Conservation (phyloP, 2,888 invertebrate genomes). For the Trachelus troglodyta region DNA sequence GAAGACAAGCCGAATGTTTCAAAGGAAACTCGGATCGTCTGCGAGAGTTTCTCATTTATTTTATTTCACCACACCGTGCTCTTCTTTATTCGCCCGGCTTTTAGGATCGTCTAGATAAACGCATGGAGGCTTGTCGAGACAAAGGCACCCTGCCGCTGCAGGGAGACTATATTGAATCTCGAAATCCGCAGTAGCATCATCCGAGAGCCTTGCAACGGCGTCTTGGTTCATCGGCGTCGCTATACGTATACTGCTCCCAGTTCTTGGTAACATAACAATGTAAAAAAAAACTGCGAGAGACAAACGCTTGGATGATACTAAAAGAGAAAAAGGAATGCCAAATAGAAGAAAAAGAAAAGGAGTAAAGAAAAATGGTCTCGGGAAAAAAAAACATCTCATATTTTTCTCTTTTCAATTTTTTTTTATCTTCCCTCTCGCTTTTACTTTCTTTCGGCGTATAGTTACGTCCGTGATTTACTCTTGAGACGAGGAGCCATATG, state of each 20-base stretch:
- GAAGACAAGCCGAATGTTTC: not conserved
- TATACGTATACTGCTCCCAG: not conserved
- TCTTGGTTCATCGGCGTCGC: not conserved
- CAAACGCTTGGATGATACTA: not conserved
- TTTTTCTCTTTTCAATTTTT: not conserved
- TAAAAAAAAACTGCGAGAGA: not conserved
- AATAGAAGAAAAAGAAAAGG: not conserved
- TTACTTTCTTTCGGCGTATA: not conserved
- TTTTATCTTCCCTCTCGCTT: not conserved
- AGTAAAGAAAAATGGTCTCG: not conserved
- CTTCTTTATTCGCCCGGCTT: not conserved
- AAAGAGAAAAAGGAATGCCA: not conserved
- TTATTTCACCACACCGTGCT: not conserved
- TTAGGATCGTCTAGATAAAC: slow-evolving; percentile 20
- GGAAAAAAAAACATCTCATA: not conserved
- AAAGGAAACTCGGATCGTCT: not conserved
- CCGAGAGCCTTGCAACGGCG: not conserved
- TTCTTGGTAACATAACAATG: not conserved
- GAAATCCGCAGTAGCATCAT: slow-evolving; percentile 1
- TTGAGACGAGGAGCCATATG: not conserved
- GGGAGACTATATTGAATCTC: slow-evolving; percentile 8
- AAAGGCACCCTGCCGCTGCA: slow-evolving; percentile 21
- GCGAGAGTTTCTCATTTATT: not conserved
- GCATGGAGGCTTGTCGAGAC: slow-evolving; percentile 16
- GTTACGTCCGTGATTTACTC: not conserved